Evolutionary conservation across 2,113 vertebrate species (phyloP).

Genomic region (Psittacara wagleri): DNA sequence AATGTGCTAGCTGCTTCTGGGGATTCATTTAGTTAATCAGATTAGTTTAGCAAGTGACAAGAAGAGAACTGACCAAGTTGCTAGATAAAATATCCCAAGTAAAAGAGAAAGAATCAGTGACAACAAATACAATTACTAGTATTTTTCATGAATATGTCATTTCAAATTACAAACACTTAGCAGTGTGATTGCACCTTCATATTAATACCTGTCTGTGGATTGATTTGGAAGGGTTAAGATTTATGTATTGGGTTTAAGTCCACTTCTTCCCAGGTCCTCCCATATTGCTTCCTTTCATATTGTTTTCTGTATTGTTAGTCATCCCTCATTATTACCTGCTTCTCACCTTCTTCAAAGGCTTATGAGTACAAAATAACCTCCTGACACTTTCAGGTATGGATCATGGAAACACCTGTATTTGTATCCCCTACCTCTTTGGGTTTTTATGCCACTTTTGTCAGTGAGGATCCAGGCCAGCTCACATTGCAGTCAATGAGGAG

Average conservation of each 20-base stretch:
- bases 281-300: background rate
- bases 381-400: background rate
- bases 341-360: background rate
- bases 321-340: background rate
- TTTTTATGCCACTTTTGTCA: background rate
- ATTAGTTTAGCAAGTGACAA: background rate
- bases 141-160: background rate
- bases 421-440: background rate
- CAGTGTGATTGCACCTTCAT: rapidly evolving
- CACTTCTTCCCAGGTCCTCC: background rate
- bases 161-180: background rate
- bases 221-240: background rate
- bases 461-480: background rate
- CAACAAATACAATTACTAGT: background rate
- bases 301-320: background rate
- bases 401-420: background rate
- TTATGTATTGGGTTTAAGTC: background rate
- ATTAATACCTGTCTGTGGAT: background rate
- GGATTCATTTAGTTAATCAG: background rate
- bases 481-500: rapidly evolving
- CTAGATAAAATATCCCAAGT: background rate
- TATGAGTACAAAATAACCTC: background rate
- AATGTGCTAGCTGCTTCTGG: slow-evolving; percentile 32
- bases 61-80: background rate
- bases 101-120: background rate